Evolutionary conservation across 2,888 invertebrate genomes (phyloP).

Genomic region (Netelia virgata): DNA sequence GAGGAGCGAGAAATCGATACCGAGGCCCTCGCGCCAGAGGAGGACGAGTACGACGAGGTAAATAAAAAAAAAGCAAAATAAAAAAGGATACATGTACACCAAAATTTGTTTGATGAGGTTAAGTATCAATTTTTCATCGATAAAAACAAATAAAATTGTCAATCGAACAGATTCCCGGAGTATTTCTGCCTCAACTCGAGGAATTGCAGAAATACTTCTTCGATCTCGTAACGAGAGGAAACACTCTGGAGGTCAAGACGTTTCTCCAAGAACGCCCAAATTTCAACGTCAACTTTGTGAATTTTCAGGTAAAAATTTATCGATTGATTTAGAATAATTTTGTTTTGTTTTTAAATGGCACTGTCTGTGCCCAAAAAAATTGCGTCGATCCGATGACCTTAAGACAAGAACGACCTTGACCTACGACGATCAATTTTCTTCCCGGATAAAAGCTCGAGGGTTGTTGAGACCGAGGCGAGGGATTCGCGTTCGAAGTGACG

Average conservation of each 20-base stretch:
- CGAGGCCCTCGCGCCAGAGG: constrained; percentile 25
- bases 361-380: not conserved
- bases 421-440: not conserved
- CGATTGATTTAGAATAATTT: too few relatives aligned
- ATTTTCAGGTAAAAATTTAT: constrained; percentile 85
- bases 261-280: constrained; percentile 85
- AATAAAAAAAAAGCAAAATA: constrained; percentile 23
- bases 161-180: constrained; percentile 79
- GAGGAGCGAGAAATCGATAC: constrained; percentile 51
- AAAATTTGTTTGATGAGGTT: too few relatives aligned
- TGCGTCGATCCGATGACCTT: constrained; percentile 24
- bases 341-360: not conserved
- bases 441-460: not conserved
- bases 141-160: constrained; percentile 6
- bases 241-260: constrained; percentile 84
- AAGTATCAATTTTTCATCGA: not conserved
- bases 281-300: constrained; percentile 87
- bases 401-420: not conserved
- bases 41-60: constrained; percentile 63
- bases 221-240: constrained; percentile 85
- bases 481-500: not conserved
- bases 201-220: constrained; percentile 86
- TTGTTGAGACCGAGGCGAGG: not conserved
- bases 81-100: not conserved
- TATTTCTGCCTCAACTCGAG: constrained; percentile 86